Evolutionary conservation across 2,888 invertebrate genomes (phyloP), one percentile per base, ranked within the genome.

Genomic region (Chrysodeixis includens): DNA sequence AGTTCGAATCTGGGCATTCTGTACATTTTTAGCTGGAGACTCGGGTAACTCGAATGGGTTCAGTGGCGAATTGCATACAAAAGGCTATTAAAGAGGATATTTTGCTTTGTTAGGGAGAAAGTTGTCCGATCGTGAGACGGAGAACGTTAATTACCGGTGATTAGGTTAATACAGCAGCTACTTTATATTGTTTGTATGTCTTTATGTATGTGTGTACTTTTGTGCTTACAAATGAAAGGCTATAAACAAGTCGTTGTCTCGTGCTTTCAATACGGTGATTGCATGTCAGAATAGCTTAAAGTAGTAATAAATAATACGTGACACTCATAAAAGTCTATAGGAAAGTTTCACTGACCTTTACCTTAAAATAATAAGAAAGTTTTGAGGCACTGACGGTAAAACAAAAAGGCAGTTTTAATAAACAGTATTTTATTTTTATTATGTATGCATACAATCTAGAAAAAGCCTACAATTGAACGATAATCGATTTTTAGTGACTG

Each of bases 31-130:
- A 59, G 69, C 64, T 53, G 52, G 60, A 71, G 49, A 40, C 54
- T 59, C 62, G 69, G 53, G 56, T 72, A 30, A 55, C 55, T 70
- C 71, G 75, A 76, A 73, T 65, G 68, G 55, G 66, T 53, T 53
- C 60, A 78, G n/a, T n/a, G n/a, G n/a, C n/a, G n/a, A n/a, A 76
- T 70, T 76, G 78, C 83, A 83, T 78, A 82, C 81, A 83, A 86
- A 83, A 83, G 83, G 75, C 74, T 62, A 77, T 82, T 81, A 78
- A 76, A 56, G 82, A 81, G 70, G 80, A 75, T 82, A 70, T 79
- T 72, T 69, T 54, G 71, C 83, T 84, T 83, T 82, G 86, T 84
- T 84, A 69, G 66, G 80, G 84, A 80, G 88, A 88, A 88, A 88
- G 88, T 83, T 62, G 62, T 69, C 66, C 70, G 70, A 68, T 83